Conservation (phyloP, 1,140 invertebrate species). For the Camponotus pennsylvanicus region DNA sequence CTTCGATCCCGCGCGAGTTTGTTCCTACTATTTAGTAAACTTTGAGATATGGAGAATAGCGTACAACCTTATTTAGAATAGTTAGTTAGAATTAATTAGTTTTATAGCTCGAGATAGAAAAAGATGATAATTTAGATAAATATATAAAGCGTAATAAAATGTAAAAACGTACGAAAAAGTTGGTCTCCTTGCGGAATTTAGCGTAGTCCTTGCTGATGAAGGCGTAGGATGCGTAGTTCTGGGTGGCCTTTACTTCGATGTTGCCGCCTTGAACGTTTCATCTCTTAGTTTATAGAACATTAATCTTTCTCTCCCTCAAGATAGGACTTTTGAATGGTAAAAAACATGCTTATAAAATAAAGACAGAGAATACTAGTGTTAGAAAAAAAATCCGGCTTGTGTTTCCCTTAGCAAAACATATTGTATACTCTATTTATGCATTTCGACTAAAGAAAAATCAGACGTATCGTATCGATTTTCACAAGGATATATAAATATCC, state of each 20-base stretch:
- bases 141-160: neutral
- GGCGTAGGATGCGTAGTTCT: slow-evolving; percentile 87
- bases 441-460: neutral
- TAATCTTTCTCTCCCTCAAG: slow-evolving; percentile 50
- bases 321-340: slow-evolving; percentile 65
- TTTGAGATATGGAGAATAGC: slow-evolving; percentile 12
- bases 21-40: slow-evolving; percentile 45
- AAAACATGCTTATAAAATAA: slow-evolving; percentile 58
- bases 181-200: slow-evolving; percentile 86
- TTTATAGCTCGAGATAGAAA: neutral
- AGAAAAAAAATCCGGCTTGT: slow-evolving; percentile 40
- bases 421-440: neutral
- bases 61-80: slow-evolving; percentile 2
- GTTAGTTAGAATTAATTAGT: slow-evolving; percentile 5
- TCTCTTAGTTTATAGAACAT: slow-evolving; percentile 54
- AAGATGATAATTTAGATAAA: neutral
- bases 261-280: slow-evolving; percentile 84
- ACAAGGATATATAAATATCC: neutral
- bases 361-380: slow-evolving; percentile 28
- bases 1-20: slow-evolving; percentile 14
- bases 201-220: slow-evolving; percentile 87
- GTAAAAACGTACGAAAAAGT: slow-evolving; percentile 80
- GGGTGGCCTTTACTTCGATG: slow-evolving; percentile 86
- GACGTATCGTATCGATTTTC: neutral
- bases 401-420: slow-evolving; percentile 38